Base-by-base conservation (phyloP, 2,888 invertebrate species). In the Caenorhabditis becei region DNA sequence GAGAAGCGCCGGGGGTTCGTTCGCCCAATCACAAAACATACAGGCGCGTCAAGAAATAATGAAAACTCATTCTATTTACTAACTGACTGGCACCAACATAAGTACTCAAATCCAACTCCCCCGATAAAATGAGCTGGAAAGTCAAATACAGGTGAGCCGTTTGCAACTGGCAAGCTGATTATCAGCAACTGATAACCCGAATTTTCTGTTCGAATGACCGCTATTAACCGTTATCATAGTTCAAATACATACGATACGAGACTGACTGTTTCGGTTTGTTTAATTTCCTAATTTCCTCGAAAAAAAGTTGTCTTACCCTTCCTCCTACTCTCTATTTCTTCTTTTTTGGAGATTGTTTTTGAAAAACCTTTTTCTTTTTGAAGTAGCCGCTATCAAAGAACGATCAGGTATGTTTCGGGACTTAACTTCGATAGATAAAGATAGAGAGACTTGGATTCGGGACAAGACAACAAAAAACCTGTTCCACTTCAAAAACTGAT, bases 121-220 rank as follows among this genome's bases (percentile, higher is more conserved):
- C 28, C n/a, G 23, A 58, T 10, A 37, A 32, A 2, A 70, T 62
- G 71, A 71, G 62, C 32, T 71, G 71, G 71, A 62, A 71, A 3
- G 10, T 71, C 10, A 51, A 71, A 23, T 32, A 53, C 41, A 62
- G 62, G 71, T 71, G 51, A 62, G 71, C 44, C 10, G 2, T 11
- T 26, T 28, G 3, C 28, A 1, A n/a, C 5, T 5, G 5, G 14
- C 32, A 32, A 32, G 7, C 41, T 7, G 14, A 11, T 41, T 41
- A 41, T 41, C 41, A 41, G 41, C 41, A n/a, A 54, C 26, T 53
- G 53, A 20, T 53, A 26, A 20, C 51, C 2, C 24, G 3, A 10
- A 8, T 24, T 51, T 51, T 51, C 51, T 20, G 51, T 51, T 51
- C 51, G 23, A 23, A 51, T 24, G 41, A 41, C 41, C 41, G 41